phyloP scores from a whole-genome alignment of 2,113 vertebrate species.

The Vulpes ferrilata region DNA sequence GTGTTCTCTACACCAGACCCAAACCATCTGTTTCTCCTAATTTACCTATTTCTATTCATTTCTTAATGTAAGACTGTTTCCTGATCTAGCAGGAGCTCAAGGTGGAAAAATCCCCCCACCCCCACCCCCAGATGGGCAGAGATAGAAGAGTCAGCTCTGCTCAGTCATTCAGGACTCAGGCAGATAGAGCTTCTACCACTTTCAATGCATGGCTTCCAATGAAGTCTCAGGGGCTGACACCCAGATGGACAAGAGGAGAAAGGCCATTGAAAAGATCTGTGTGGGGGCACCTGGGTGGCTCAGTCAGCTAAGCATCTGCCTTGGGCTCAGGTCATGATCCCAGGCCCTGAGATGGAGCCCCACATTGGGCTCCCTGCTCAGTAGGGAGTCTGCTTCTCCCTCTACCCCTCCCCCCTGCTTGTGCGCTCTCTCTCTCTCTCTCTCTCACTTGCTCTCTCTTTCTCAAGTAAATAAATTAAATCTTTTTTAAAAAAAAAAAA shows the following conservation, averaged over 20 bases:
- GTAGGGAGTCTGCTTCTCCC: too few species aligned
- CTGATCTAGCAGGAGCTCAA: not conserved
- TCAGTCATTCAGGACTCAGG: not conserved
- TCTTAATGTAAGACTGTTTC: not conserved
- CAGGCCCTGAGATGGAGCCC: too few species aligned
- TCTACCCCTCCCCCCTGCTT: too few species aligned
- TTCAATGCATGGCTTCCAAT: not conserved
- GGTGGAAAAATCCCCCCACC: not conserved
- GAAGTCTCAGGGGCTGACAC: not conserved
- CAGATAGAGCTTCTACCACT: not conserved
- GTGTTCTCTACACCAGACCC: not conserved
- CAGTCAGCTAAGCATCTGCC: too few species aligned
- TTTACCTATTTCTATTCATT: not conserved
- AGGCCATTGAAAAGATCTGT: not conserved
- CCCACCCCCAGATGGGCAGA: not conserved
- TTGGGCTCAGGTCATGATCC: too few species aligned
- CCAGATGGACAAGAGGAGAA: not conserved
- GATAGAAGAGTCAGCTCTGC: not conserved
- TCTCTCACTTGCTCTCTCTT: too few species aligned
- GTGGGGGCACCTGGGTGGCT: too few species aligned
- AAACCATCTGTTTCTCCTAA: not conserved
- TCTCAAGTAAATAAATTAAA: too few species aligned
- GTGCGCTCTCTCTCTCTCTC: too few species aligned
- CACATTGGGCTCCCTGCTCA: too few species aligned
- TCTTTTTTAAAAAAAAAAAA: too few species aligned